Evolutionary conservation across 2,113 vertebrate genomes (phyloP), one percentile per base, ranked within the genome.

Genomic region (Nycticebus coucang): DNA sequence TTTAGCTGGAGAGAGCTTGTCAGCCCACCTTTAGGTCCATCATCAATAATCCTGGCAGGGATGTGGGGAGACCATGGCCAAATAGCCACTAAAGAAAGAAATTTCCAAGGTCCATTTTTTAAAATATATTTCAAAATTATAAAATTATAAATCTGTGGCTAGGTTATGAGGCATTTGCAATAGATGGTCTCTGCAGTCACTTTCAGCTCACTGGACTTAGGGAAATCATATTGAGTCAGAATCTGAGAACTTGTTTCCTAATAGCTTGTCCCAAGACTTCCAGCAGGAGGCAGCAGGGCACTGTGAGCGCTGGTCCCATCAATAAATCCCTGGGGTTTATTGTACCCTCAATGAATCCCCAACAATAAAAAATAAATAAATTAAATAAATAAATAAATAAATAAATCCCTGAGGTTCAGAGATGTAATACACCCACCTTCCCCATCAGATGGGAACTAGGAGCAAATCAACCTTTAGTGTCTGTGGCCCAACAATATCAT

Each of bases 281-380:
- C 97, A 97, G 97, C 74, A 97, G 97, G 74, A 93, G 96, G 95
- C 93, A 96, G 95, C 83, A 95, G 79, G 22, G 82, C 17, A 35
- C 74, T 17, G 35, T 24, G 22, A 30, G 62, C 2, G 2, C 64
- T 13, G 72, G 57, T 45, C 18, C 86, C 2, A 1, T 6, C 35
- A 64, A 28, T 24, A 4, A 13, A 24, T 45, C 12, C 68, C 4
- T 57, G 41, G 41, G 41, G 41, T n/a, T n/a, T n/a, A n/a, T n/a
- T n/a, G n/a, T n/a, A n/a, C n/a, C n/a, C n/a, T n/a, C n/a, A n/a
- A n/a, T n/a, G n/a, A n/a, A n/a, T n/a, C n/a, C n/a, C n/a, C n/a
- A n/a, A n/a, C n/a, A n/a, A n/a, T 45, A 45, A 45, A 45, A 45
- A 45, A 45, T 45, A 45, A 45, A 7, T 45, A 5, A 45, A n/a